Percentiles rank a stretch among this genome's conserved stretches.
Evolutionary conservation across 1,140 invertebrate species (phyloP).

Genomic region (Sinella curviseta): DNA sequence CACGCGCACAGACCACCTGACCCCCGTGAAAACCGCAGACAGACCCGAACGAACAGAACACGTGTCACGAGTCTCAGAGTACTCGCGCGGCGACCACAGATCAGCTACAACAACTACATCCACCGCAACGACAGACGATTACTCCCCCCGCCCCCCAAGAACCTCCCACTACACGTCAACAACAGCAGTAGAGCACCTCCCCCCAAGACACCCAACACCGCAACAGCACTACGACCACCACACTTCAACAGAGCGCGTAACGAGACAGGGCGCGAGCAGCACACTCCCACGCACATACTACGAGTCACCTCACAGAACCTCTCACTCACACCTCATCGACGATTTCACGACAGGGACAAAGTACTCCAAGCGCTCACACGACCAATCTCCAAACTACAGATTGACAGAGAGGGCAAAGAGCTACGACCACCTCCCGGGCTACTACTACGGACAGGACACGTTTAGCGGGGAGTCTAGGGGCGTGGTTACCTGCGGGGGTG

Average conservation of each 20-base stretch:
- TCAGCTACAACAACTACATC: not conserved
- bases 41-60: not conserved
- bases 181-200: no score
- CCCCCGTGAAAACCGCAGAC: not conserved
- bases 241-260: not conserved
- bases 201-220: no score
- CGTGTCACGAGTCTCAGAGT: not conserved
- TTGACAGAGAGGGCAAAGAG: not conserved
- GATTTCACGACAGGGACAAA: not conserved
- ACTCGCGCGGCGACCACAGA: not conserved
- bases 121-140: not conserved
- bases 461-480: not conserved
- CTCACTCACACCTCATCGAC: not conserved
- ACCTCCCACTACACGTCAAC: not conserved
- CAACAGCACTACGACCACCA: not conserved
- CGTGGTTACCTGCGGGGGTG: not conserved
- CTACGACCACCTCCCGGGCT: slow-evolving; percentile 1
- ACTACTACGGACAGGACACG: not conserved
- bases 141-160: not conserved
- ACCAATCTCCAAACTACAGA: not conserved
- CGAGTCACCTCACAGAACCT: not conserved
- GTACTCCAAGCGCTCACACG: not conserved
- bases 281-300: not conserved
- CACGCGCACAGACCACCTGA: not conserved
- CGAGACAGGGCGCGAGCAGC: not conserved